phyloP scores from a whole-genome alignment of 2,113 vertebrate species.

The Cyprinodon brontotheroides region DNA sequence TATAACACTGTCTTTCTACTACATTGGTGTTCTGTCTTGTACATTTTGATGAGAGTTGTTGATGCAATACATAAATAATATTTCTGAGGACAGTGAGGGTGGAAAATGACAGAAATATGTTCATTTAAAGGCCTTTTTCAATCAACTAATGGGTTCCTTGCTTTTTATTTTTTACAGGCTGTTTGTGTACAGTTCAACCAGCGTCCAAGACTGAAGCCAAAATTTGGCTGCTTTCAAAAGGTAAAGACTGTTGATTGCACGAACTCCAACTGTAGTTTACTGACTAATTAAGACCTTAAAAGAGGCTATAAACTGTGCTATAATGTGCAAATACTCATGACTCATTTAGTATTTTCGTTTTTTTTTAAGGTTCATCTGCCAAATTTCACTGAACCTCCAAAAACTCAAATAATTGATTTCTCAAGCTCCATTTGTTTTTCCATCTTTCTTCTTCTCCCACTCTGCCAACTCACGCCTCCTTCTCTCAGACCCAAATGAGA shows the following conservation, averaged over 20 bases:
- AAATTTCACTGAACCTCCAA: neutral
- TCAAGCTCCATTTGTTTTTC: slow-evolving; percentile 3
- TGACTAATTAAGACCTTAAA: slow-evolving; percentile 5
- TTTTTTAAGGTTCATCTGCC: neutral
- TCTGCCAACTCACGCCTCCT: neutral
- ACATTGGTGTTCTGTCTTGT: too few relatives aligned
- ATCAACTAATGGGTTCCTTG: neutral
- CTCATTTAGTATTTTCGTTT: neutral
- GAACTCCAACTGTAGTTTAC: slow-evolving; percentile 9
- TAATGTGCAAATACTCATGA: neutral
- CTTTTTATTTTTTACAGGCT: slow-evolving; percentile 5
- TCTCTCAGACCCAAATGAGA: slow-evolving; percentile 41
- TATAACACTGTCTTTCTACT: too few relatives aligned
- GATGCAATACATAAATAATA: too few relatives aligned
- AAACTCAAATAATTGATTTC: slow-evolving; percentile 20
- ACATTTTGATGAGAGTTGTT: too few relatives aligned
- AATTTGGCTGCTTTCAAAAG: neutral
- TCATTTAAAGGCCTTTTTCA: neutral
- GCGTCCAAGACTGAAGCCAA: slow-evolving; percentile 1
- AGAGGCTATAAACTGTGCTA: neutral
- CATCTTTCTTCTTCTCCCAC: neutral
- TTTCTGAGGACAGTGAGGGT: neutral
- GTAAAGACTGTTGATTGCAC: slow-evolving; percentile 7
- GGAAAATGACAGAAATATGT: neutral
- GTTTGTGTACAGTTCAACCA: neutral